Base-by-base conservation (phyloP, 1,140 invertebrate genomes). In the Phenacoccus solenopsis region DNA sequence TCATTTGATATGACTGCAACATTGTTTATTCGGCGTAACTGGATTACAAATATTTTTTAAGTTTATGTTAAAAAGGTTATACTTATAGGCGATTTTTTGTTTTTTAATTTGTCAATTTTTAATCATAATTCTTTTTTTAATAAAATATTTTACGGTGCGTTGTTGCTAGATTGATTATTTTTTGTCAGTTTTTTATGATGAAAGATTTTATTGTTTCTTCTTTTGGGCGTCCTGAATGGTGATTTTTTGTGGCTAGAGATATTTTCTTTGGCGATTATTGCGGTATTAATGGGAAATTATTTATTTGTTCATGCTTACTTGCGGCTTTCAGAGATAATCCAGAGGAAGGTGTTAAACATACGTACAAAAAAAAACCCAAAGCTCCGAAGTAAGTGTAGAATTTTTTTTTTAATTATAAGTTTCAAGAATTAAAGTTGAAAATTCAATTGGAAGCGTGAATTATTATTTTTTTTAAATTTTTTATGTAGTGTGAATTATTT, bases 241-340 rank as follows among this genome's bases (percentile, higher is more conserved):
- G n/a, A n/a, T n/a, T n/a, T n/a, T n/a, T n/a, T n/a, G n/a, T n/a
- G n/a, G n/a, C n/a, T n/a, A n/a, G n/a, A n/a, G n/a, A n/a, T n/a
- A n/a, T n/a, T n/a, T n/a, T n/a, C n/a, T n/a, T n/a, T n/a, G n/a
- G n/a, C n/a, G n/a, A n/a, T n/a, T n/a, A n/a, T n/a, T n/a, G n/a
- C n/a, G n/a, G n/a, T 49, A 49, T 49, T 49, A 49, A 49, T 49
- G 4, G 16, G 20, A 16, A 2, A n/a, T 49, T 49, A n/a, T 49
- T 49, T 49, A 49, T 49, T n/a, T 64, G 59, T 64, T 64, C 25
- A 27, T 20, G 59, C 59, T 64, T 64, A 27, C 59, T 64, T 24
- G 22, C 20, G 38, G 16, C 20, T 10, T 10, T 24, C 59, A 64
- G 59, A 16, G 59, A 64, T 24, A 64, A 64, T 25, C 12, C 22